A percentile compares a stretch with the other conserved stretches of the same genome.
Conservation (phyloP, 1,140 invertebrate genomes). For the Drosophila willistoni region DNA sequence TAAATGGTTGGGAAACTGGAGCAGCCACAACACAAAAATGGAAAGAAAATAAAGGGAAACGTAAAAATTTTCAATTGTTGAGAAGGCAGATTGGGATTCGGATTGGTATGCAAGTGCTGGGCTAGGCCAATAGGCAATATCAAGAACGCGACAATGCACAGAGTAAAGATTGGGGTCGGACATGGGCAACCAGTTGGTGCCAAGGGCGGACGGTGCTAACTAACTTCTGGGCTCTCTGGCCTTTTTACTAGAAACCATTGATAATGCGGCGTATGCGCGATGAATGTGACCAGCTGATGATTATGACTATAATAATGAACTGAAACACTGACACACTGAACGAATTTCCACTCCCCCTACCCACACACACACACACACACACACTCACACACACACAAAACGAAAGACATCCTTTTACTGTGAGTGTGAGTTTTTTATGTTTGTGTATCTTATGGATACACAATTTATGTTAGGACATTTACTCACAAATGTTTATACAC, state of each 20-base stretch:
- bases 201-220: constrained; percentile 59
- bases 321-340: constrained; percentile 80
- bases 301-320: constrained; percentile 46
- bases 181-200: constrained; percentile 60
- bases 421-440: constrained; percentile 23
- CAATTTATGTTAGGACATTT: constrained; percentile 74
- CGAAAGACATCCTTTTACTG: constrained; percentile 38
- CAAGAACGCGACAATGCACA: constrained; percentile 55
- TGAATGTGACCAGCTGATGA: constrained; percentile 61
- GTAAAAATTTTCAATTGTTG: constrained; percentile 65
- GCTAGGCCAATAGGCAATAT: constrained; percentile 75
- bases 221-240: background rate
- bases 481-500: constrained; percentile 57
- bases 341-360: constrained; percentile 46
- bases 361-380: background rate
- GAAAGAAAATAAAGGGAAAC: constrained; percentile 34
- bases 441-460: constrained; percentile 76
- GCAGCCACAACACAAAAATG: constrained; percentile 44
- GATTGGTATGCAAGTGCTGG: constrained; percentile 9
- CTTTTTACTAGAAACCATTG: constrained; percentile 54
- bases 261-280: constrained; percentile 78
- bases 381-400: constrained; percentile 27
- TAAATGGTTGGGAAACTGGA: constrained; percentile 48
- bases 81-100: constrained; percentile 30
- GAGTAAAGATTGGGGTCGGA: constrained; percentile 49